Evolutionary conservation across 2,113 vertebrate species (phyloP).

Genomic region (Empidonax traillii): DNA sequence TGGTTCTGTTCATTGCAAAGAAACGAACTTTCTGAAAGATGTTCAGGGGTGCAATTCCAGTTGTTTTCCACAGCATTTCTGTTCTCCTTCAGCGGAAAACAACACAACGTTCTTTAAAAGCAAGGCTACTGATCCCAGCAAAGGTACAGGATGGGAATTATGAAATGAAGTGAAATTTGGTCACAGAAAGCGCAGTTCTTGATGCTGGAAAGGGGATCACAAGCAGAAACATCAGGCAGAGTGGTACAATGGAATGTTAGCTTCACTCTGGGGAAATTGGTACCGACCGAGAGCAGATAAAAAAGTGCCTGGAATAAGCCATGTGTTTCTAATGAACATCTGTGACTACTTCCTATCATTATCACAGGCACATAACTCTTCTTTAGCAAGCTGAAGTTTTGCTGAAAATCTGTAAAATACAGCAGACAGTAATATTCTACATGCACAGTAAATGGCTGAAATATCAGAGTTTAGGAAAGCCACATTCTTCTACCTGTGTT

Average conservation of each 20-base stretch:
- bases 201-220: rapidly evolving
- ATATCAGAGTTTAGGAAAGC: not conserved
- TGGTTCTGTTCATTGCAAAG: not conserved
- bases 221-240: not conserved
- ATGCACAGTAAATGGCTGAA: not conserved
- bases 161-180: not conserved
- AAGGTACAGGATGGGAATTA: not conserved
- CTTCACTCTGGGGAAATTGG: not conserved
- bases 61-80: not conserved
- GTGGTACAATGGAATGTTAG: rapidly evolving
- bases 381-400: not conserved
- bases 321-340: not conserved
- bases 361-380: rapidly evolving
- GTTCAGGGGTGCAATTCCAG: not conserved
- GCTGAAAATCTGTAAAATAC: not conserved
- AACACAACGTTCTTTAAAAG: not conserved
- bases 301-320: not conserved
- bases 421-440: rapidly evolving
- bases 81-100: not conserved
- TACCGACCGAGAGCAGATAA: not conserved
- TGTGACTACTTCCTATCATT: not conserved
- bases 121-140: not conserved
- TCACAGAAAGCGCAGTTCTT: rapidly evolving
- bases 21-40: not conserved
- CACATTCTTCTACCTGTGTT: not conserved